Base-by-base conservation (phyloP, 1,140 invertebrate genomes). In the Drosophila lowei region DNA sequence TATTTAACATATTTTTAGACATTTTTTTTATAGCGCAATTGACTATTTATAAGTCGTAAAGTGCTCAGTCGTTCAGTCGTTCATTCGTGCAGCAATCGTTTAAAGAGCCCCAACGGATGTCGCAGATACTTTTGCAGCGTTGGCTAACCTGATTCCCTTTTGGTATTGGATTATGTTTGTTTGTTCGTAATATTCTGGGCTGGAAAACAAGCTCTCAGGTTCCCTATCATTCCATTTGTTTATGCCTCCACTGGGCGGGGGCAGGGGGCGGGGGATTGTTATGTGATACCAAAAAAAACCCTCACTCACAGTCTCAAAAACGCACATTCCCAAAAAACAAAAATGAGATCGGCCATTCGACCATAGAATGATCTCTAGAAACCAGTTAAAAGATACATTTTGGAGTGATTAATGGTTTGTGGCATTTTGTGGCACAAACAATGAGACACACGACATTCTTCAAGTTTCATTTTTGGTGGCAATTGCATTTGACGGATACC, bases 1-100 rank as follows among this genome's bases (percentile, higher is more conserved):
- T 66, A 61, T 78, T 73, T 73, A 59, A 53, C 76, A 79, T 80
- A 79, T 75, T 75, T 79, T 79, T 79, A 79, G 77, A 79, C 59
- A 34, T 75, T 71, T 25, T 25, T 38, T 75, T 79, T 75, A 79
- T 58, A 62, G 18, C 55, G 55, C 61, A 54, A 13, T 67, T 34
- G 55, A 61, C 61, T 73, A 75, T 79, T 79, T 79, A 74, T 52
- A 78, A 71, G 65, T 59, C 59, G 66, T 79, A 79, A 79, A 79
- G 67, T 54, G 46, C 57, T 62, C 43, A 18, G 13, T 52, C 49
- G 34, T 18, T 62, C 43, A 18, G 13, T 52, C 49, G 34, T 18
- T 34, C 34, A 9, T 38, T 52, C 28, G 15, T 18, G 30, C 30
- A 15, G 28, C 30, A 21, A 15, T 30, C 30, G 50, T 38, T 38